Conservation (phyloP, 1,140 invertebrate species). For the Drosophila kepulauana region DNA sequence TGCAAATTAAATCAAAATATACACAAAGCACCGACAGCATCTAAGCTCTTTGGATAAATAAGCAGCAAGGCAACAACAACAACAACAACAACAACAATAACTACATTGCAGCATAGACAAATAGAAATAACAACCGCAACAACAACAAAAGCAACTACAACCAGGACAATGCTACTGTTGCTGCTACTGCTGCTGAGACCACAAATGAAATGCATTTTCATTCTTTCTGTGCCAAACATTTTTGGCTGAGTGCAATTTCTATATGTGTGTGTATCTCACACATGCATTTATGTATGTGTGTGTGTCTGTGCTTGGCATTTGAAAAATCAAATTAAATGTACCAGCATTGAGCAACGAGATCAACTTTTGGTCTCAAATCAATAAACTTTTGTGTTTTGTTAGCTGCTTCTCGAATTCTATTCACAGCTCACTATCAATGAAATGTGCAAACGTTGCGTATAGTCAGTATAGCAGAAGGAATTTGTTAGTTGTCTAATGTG, state of each 20-base stretch:
- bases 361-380: conserved; percentile 70
- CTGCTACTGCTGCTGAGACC: conserved; percentile 33
- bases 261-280: background rate
- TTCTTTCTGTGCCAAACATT: conserved; percentile 29
- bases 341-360: conserved; percentile 53
- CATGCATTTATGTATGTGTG: conserved; percentile 1
- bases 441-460: conserved; percentile 55
- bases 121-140: conserved; percentile 17
- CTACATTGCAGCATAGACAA: background rate
- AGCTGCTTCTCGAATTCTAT: conserved; percentile 9
- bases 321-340: conserved; percentile 70
- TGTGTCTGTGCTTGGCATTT: conserved; percentile 34
- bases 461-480: conserved; percentile 33
- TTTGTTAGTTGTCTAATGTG: conserved; percentile 13
- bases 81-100: conserved; percentile 24
- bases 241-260: conserved; percentile 43
- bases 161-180: conserved; percentile 16
- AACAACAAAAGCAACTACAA: conserved; percentile 10
- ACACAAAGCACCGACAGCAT: conserved; percentile 53
- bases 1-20: conserved; percentile 78
- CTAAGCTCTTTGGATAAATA: conserved; percentile 59
- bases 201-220: conserved; percentile 63
- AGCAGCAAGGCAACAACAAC: conserved; percentile 35
- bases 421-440: conserved; percentile 1
- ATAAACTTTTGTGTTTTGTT: conserved; percentile 53